phyloP scores from a whole-genome alignment of 2,797 vertebrate species.

The Rhinatrema bivittatum region DNA sequence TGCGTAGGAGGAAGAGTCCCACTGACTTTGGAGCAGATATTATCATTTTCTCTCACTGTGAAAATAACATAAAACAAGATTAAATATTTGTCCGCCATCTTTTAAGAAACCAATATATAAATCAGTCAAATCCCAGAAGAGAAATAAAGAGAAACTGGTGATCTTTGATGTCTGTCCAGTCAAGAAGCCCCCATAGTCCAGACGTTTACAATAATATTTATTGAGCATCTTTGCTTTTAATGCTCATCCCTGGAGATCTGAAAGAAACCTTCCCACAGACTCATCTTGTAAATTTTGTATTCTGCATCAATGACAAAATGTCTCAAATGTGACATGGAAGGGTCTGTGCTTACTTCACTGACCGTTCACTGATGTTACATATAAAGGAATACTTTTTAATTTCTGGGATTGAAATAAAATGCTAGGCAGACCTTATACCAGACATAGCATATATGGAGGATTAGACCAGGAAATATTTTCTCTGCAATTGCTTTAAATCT shows the following conservation, averaged over 20 bases:
- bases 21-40: background rate
- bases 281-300: background rate
- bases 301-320: background rate
- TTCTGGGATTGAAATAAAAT: too few species aligned
- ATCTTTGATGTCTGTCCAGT: background rate
- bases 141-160: background rate
- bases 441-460: too few species aligned
- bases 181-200: background rate
- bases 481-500: too few species aligned
- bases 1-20: too few species aligned
- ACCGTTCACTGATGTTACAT: too few species aligned
- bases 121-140: background rate
- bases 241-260: background rate
- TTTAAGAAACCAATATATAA: background rate
- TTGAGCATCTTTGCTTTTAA: background rate
- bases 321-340: background rate
- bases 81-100: background rate
- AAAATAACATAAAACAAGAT: background rate
- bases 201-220: conserved; percentile 4
- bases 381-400: too few species aligned
- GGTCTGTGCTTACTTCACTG: too few species aligned
- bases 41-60: background rate
- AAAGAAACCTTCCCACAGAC: rapidly evolving
- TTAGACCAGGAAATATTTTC: too few species aligned
- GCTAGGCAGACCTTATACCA: too few species aligned